phyloP scores from a whole-genome alignment of 53 echinoderm and acorn worm species.

The Holothuria leucospilota region DNA sequence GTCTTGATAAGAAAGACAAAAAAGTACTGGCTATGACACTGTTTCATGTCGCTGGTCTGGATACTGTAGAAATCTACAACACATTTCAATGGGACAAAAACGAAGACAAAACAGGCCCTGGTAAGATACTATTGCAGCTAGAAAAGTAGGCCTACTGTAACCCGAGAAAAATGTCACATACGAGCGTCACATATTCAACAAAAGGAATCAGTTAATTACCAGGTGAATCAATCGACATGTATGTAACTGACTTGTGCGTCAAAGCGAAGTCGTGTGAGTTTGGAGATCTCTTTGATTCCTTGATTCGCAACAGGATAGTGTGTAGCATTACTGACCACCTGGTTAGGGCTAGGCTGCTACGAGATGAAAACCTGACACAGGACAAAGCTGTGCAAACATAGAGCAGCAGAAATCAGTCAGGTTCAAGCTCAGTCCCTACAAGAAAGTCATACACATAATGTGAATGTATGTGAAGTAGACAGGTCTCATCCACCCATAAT shows the following conservation, averaged over 20 bases:
- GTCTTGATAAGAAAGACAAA: too few relatives aligned
- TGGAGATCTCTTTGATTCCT: too few relatives aligned
- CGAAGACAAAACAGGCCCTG: neutral
- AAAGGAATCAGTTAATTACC: neutral
- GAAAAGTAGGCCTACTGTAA: neutral
- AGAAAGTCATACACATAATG: neutral
- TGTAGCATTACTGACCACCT: too few relatives aligned
- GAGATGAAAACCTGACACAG: too few relatives aligned
- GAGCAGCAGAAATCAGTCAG: too few relatives aligned
- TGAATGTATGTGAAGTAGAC: neutral
- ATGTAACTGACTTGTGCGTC: conserved; percentile 5
- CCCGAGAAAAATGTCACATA: neutral
- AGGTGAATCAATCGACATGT: neutral
- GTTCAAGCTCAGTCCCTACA: too few relatives aligned
- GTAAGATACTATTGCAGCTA: neutral
- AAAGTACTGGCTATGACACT: too few relatives aligned
- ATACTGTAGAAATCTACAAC: too few relatives aligned
- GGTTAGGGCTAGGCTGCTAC: too few relatives aligned
- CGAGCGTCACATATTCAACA: too few relatives aligned
- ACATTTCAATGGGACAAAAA: neutral
- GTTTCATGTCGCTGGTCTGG: too few relatives aligned
- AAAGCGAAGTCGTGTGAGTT: conserved; percentile 51
- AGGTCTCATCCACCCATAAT: neutral
- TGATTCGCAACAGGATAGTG: too few relatives aligned
- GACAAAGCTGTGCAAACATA: conserved; percentile 41